Evolutionary conservation across 2,888 invertebrate genomes (phyloP), one percentile per base, ranked within the genome.

Genomic region (Noctua fimbriata): DNA sequence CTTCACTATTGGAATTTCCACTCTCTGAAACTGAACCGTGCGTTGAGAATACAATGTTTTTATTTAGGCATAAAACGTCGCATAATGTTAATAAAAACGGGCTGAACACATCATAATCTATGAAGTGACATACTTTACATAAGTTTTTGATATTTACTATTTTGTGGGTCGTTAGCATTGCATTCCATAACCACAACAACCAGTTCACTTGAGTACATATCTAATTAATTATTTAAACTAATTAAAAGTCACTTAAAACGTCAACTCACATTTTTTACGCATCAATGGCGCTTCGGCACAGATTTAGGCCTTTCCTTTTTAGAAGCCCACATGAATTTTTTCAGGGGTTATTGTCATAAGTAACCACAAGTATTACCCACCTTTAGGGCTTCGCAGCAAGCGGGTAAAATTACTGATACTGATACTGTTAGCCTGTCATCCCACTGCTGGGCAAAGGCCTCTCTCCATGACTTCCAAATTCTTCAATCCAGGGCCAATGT

Each of bases 151-250:
- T 67, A 69, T 24, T 71, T n/a, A 82, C 44, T 28, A 71, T 63
- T 71, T 63, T 32, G 49, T 79, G 0, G 41, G 47, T 49, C 70
- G 32, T 71, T 69, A 63, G 16, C 52, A 80, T 84, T 80, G 85
- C 85, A 76, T 83, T 73, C 69, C 60, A 16, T 18, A 41, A 69
- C 28, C 24, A 52, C n/a, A 65, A 32, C 16, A 76, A 85, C 85
- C 69, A 73, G 83, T 81, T 81, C 55, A 41, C 18, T 55, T 24
- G 18, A 69, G 18, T 79, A 58, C 21, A 16, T 83, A 44, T 12
- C 14, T 44, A n/a, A 9, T 10, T 44, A 24, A n/a, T 36, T 65
- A 12, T 36, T 49, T 72, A 12, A 21, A 55, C 28, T 36, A 63
- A 69, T 55, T 65, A 41, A 49, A 49, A 69, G 14, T 63, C 47